Conservation (phyloP, 2,888 invertebrate species). For the Sinodicranocentrus sp. region DNA sequence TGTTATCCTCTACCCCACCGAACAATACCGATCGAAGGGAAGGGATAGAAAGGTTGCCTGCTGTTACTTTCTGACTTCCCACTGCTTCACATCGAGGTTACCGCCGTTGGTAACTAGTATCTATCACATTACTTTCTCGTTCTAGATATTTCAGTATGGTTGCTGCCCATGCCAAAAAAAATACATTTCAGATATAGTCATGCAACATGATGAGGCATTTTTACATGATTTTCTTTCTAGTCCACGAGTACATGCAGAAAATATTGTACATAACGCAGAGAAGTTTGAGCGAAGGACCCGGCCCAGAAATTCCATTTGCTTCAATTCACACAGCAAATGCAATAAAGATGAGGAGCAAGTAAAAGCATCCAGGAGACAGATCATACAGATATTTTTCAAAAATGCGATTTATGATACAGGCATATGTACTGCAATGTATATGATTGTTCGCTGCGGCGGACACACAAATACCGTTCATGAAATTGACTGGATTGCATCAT, state of each 20-base stretch:
- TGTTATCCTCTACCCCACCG: too few species aligned
- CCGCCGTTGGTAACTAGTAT: not conserved
- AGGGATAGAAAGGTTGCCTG: not conserved
- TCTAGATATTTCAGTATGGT: not conserved
- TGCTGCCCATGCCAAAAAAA: slow-evolving; percentile 13
- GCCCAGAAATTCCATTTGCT: not conserved
- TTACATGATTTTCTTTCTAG: too few species aligned
- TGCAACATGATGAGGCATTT: too few species aligned
- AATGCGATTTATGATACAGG: not conserved
- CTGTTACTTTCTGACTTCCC: not conserved
- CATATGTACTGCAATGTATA: too few species aligned
- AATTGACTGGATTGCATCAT: not conserved
- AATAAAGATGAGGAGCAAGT: not conserved
- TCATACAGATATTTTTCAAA: too few species aligned
- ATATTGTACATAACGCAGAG: too few species aligned
- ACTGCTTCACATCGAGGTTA: not conserved
- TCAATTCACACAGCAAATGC: slow-evolving; percentile 13
- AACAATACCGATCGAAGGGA: slow-evolving; percentile 37
- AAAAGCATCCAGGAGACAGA: too few species aligned
- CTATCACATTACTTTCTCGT: too few species aligned
- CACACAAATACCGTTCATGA: not conserved
- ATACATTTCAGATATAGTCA: not conserved
- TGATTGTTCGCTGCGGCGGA: too few species aligned
- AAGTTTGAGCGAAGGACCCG: too few species aligned
- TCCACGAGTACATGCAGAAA: too few species aligned